Base-by-base conservation (phyloP, 2,888 invertebrate species). In the Agapetus fuscipes region DNA sequence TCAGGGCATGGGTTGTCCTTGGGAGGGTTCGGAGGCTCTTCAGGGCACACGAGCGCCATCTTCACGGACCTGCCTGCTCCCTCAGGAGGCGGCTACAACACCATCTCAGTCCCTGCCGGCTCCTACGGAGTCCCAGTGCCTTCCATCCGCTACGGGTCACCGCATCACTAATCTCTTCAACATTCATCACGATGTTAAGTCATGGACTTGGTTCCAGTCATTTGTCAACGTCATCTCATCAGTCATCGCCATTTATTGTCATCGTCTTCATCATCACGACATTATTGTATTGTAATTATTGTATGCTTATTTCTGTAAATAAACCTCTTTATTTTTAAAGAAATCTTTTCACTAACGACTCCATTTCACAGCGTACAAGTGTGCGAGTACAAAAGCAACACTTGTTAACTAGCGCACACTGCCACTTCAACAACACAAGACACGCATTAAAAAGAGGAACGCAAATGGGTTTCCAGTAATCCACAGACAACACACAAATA, bases 231-330 rank as follows among this genome's bases (percentile, higher is more conserved):
- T 47, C 39, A 44, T 39, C 33, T 35, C 38, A 37, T 39, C 42
- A 30, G 35, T 29, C 24, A 32, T 20, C 37, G 17, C 20, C 27
- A 42, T 39, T 41, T 36, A 36, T 37, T 31, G 26, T 40, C 24
- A 30, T 34, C 40, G 25, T 40, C 30, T 15, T 28, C 41, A 32
- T 39, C 29, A 30, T 43, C 34, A 30, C 37, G 24, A 28, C 28
- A 27, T 33, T 31, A 45, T 41, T 31, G 20, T 57, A 20, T 20
- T 9, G 20, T 20, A 20, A 20, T 20, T 20, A 56, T 61, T 62
- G 59, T 62, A 44, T 64, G 61, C 61, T 62, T 34, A 62, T 64
- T 66, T 68, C 66, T 70, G 70, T 70, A 70, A 70, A 70, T 70
- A 68, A 66, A 66, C 59, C 53, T 54, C 59, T 62, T 63, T 60